Percentiles rank a stretch among this genome's conserved stretches.
These are phyloP conservation scores for Andrena camellia DNA, from an alignment of 2,888 invertebrate genomes.

Conservation along the genomic window DNA sequence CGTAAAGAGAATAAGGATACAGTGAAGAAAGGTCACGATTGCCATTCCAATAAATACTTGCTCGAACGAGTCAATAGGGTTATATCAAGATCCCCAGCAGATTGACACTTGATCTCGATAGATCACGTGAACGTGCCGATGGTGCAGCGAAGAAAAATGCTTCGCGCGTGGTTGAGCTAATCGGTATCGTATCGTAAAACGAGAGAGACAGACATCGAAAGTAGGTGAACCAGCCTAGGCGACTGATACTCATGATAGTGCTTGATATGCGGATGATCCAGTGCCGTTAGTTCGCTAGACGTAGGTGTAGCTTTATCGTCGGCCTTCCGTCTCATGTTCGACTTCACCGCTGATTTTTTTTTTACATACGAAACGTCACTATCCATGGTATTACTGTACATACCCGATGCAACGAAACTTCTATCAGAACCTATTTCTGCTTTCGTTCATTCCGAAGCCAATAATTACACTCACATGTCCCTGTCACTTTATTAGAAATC, in stretches of 20 bases:
- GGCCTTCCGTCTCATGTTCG: constrained; percentile 56
- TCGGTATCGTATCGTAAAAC: constrained; percentile 55
- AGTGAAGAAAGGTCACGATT: constrained; percentile 12
- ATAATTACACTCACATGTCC: not conserved
- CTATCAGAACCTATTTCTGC: not conserved
- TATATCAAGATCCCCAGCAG: constrained; percentile 41
- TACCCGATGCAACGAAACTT: constrained; percentile 1
- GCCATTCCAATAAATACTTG: constrained; percentile 6
- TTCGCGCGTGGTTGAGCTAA: constrained; percentile 57
- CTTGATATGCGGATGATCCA: constrained; percentile 69
- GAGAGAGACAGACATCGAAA: constrained; percentile 62
- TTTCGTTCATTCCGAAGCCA: not conserved
- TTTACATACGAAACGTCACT: constrained; percentile 5
- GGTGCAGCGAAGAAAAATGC: constrained; percentile 47
- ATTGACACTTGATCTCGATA: constrained; percentile 44
- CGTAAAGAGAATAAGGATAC: constrained; percentile 28
- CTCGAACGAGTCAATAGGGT: constrained; percentile 20
- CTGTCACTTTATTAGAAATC: not conserved
- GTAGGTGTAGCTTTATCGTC: constrained; percentile 63
- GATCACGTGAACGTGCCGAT: constrained; percentile 39
- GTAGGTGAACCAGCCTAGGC: constrained; percentile 67
- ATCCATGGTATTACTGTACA: constrained; percentile 9
- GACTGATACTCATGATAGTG: constrained; percentile 63
- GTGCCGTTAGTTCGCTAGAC: constrained; percentile 69
- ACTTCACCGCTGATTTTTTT: constrained; percentile 41